Conservation (phyloP, 2,797 vertebrate genomes). For the Adrianichthys oophorus region DNA sequence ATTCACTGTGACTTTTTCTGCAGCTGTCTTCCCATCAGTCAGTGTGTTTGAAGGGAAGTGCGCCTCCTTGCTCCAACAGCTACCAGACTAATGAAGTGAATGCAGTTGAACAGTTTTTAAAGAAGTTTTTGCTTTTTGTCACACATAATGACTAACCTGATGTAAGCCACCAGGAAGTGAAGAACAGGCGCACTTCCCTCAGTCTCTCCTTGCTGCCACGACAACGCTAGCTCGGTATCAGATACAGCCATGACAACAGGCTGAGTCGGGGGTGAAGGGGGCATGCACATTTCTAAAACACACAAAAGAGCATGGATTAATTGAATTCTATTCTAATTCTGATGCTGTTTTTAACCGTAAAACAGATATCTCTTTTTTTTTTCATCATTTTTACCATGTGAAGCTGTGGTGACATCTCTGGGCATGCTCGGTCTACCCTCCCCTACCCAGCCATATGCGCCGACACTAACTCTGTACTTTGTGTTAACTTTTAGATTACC, state of each 20-base stretch:
- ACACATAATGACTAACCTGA: constrained; percentile 76
- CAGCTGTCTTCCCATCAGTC: no score
- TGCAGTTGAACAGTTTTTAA: no score
- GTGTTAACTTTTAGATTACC: constrained; percentile 84
- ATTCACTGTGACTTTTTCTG: no score
- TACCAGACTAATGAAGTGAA: background rate
- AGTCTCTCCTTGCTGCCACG: constrained; percentile 86
- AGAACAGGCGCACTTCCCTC: constrained; percentile 86
- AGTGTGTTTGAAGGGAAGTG: no score
- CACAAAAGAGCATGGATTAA: constrained; percentile 5
- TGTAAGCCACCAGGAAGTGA: constrained; percentile 89
- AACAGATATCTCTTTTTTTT: constrained; percentile 1
- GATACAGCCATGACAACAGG: constrained; percentile 86
- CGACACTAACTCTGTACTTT: constrained; percentile 85
- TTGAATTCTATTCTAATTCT: background rate
- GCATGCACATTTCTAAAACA: constrained; percentile 86
- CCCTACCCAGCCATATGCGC: constrained; percentile 86
- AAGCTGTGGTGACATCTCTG: constrained; percentile 83
- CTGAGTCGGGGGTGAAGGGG: constrained; percentile 84
- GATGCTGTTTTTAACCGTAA: background rate
- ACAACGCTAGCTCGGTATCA: constrained; percentile 90
- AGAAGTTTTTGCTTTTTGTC: background rate
- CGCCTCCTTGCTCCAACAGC: no score
- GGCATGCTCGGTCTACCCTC: constrained; percentile 89
- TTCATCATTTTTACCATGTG: constrained; percentile 80